Base-by-base conservation (phyloP, 2,888 invertebrate genomes). In the Bombylius discolor region DNA sequence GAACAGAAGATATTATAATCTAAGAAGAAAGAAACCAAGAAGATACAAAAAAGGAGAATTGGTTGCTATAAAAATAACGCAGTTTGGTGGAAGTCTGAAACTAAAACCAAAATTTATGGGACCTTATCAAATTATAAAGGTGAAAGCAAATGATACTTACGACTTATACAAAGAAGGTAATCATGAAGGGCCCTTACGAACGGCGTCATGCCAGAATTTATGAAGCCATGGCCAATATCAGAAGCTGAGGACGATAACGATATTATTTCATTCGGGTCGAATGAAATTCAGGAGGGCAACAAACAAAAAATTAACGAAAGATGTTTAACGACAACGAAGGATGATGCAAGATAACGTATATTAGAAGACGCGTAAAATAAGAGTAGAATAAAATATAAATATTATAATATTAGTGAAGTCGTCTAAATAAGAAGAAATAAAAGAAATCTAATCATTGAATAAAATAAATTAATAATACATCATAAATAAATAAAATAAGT, bases 41-140 rank as follows among this genome's bases (percentile, higher is more conserved):
- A 42, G 42, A 39, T 56, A 56, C n/a, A 47, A 23, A 4, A 34
- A 34, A 11, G 32, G 44, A 9, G 39, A 53, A 5, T 12, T 54
- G 0, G 57, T 57, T 7, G 54, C 54, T 12, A 51, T 57, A 11
- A 51, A 57, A 34, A 23, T 54, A 5, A 57, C 53, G 34, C 57
- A 57, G 31, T 54, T 51, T 48, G 48, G 54, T 44, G 48, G 50
- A 13, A 23, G 44, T 1, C 31, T 45, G n/a, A 52, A 56, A 14
- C 36, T 56, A 13, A 56, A 52, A 13, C 46, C 50, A 12, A 56
- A 53, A 39, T 50, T 50, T 36, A 31, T 53, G 5, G 52, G 52
- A 1, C 52, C 49, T 12, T 56, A 56, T 34, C 47, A 50, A 14
- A 23, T 53, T 2, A 14, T 14, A 23, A 45, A 51, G 36, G 51